These are phyloP conservation scores for Serrognathus titanus DNA, from an alignment of 2,888 invertebrate genomes.

Conservation along the genomic window DNA sequence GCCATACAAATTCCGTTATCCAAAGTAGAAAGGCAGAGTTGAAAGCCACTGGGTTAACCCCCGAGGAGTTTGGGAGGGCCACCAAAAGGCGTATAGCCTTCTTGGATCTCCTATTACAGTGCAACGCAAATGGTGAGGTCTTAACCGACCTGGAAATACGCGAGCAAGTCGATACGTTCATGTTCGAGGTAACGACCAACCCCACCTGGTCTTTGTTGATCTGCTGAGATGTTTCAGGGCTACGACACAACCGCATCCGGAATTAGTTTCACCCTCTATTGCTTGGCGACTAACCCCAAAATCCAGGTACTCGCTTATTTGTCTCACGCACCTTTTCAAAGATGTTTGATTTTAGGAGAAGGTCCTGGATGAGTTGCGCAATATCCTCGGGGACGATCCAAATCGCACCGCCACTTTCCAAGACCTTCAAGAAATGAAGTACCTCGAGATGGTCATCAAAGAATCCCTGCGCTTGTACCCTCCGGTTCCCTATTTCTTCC, in stretches of 20 bases:
- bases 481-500: neutral
- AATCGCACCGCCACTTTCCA: conserved; percentile 26
- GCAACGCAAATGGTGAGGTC: conserved; percentile 43
- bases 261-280: conserved; percentile 23
- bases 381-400: conserved; percentile 35
- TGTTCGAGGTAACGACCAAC: conserved; percentile 19
- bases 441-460: conserved; percentile 4
- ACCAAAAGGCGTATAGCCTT: conserved; percentile 36
- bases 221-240: conserved; percentile 19
- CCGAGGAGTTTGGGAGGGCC: conserved; percentile 42
- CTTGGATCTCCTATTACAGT: conserved; percentile 18
- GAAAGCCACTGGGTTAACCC: conserved; percentile 3
- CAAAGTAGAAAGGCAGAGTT: conserved; percentile 48
- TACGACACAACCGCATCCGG: conserved; percentile 29
- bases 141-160: conserved; percentile 59
- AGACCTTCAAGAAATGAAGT: conserved; percentile 36
- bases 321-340: neutral
- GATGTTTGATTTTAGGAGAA: conserved; percentile 36
- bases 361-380: conserved; percentile 42
- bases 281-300: conserved; percentile 23
- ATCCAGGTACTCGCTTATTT: conserved; percentile 23
- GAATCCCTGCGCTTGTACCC: conserved; percentile 3
- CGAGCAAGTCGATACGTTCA: conserved; percentile 22
- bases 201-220: neutral
- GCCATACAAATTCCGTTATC: conserved; percentile 56